phyloP scores from a whole-genome alignment of 2,888 invertebrate species.

The Caenorhabditis doughertyi region DNA sequence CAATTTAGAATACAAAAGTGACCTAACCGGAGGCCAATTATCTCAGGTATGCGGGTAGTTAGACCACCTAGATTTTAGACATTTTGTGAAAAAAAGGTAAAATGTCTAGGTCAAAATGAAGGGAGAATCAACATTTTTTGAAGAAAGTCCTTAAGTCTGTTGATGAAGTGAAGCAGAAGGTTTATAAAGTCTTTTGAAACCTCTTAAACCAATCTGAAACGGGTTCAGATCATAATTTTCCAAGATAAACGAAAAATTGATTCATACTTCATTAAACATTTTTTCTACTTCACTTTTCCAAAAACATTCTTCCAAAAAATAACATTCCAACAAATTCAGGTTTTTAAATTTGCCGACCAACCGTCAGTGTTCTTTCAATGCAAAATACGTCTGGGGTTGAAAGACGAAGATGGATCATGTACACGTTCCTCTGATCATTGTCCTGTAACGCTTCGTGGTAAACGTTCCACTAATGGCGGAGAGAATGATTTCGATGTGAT shows the following conservation, averaged over 20 bases:
- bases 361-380: conserved; percentile 81
- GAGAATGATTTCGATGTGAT: conserved; percentile 77
- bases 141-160: too few relatives aligned
- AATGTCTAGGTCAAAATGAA: too few relatives aligned
- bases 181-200: too few relatives aligned
- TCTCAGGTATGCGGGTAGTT: conserved; percentile 66
- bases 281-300: too few relatives aligned
- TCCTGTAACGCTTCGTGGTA: conserved; percentile 74
- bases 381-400: conserved; percentile 77
- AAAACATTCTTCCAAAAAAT: background rate
- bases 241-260: background rate
- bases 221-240: too few relatives aligned
- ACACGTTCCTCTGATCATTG: conserved; percentile 78
- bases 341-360: conserved; percentile 82
- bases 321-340: conserved; percentile 64
- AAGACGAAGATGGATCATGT: conserved; percentile 75
- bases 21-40: conserved; percentile 77
- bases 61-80: background rate
- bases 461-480: conserved; percentile 62
- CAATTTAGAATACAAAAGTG: conserved; percentile 79
- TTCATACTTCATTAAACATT: too few relatives aligned
- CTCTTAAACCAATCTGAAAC: too few relatives aligned
- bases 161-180: too few relatives aligned
- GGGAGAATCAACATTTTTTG: too few relatives aligned
- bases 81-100: background rate